A percentile compares a stretch with the other conserved stretches of the same genome.
phyloP scores from a whole-genome alignment of 1,140 invertebrate species.

The Drosophila prosaltans region DNA sequence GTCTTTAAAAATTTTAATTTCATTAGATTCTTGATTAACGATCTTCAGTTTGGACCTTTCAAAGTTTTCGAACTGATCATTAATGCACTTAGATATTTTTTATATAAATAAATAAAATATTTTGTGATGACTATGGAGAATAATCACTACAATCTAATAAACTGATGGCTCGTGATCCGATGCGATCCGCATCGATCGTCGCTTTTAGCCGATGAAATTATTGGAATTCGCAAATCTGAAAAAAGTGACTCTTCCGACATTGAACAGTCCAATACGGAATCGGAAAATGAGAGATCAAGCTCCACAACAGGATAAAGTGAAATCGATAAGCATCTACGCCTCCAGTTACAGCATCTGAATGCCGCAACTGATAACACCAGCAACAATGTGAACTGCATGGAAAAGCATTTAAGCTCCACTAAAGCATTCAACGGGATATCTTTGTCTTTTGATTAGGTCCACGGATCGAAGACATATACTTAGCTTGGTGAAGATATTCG shows the following conservation, averaged over 20 bases:
- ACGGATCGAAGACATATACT: conserved; percentile 93
- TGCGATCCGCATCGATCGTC: conserved; percentile 71
- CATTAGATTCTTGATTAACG: too few species aligned
- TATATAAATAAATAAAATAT: neutral
- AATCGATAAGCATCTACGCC: conserved; percentile 80
- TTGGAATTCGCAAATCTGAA: conserved; percentile 61
- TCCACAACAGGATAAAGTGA: conserved; percentile 21
- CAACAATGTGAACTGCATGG: conserved; percentile 83
- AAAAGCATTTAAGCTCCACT: conserved; percentile 87
- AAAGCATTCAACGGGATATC: conserved; percentile 87
- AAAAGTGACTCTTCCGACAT: conserved; percentile 47
- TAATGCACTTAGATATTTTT: too few species aligned
- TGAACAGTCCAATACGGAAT: conserved; percentile 48
- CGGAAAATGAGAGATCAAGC: conserved; percentile 37
- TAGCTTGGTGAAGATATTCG: conserved; percentile 88
- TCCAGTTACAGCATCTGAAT: conserved; percentile 75
- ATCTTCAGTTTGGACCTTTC: too few species aligned
- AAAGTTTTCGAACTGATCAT: too few species aligned
- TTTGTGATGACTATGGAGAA: neutral
- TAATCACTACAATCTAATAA: neutral
- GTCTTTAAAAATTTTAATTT: too few species aligned
- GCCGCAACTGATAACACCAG: conserved; percentile 51
- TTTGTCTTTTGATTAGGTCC: conserved; percentile 83
- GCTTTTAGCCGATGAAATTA: conserved; percentile 68
- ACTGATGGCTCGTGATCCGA: conserved; percentile 72